Evolutionary conservation across 1,140 invertebrate genomes (phyloP).

Genomic region (Drosophila pseudoananassae): DNA sequence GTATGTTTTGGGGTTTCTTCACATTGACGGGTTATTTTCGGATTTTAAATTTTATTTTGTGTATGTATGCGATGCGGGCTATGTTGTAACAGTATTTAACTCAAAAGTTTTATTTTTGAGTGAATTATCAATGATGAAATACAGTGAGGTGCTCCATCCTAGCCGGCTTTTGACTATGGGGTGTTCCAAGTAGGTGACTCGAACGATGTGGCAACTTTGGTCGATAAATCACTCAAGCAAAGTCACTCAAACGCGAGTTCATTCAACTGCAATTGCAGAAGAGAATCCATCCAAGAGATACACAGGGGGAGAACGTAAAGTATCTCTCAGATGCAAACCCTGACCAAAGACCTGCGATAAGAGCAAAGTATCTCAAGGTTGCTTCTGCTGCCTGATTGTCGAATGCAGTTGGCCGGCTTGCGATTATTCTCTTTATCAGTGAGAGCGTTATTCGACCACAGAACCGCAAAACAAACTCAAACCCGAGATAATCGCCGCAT

Average conservation of each 20-base stretch:
- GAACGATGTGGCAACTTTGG: conserved; percentile 17
- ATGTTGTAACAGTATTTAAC: conserved; percentile 6
- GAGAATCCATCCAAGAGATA: neutral
- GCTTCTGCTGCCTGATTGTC: conserved; percentile 1
- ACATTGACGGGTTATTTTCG: conserved; percentile 53
- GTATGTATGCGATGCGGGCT: conserved; percentile 13
- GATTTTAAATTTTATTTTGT: conserved; percentile 30
- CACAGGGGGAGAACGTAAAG: neutral
- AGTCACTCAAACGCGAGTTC: conserved; percentile 22
- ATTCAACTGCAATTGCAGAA: conserved; percentile 31
- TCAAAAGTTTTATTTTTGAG: conserved; percentile 20
- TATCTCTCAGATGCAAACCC: conserved; percentile 8
- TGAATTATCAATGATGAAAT: conserved; percentile 10
- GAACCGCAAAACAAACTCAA: conserved; percentile 36
- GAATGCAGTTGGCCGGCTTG: conserved; percentile 24
- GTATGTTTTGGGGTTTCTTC: conserved; percentile 10
- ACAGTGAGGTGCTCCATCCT: neutral
- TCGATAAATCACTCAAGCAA: conserved; percentile 9
- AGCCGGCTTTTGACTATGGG: conserved; percentile 22
- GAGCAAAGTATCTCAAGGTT: conserved; percentile 60
- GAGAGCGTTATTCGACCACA: conserved; percentile 25
- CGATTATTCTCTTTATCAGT: conserved; percentile 43
- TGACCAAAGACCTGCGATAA: conserved; percentile 31
- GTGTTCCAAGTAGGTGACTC: neutral
- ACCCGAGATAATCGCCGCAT: conserved; percentile 35